Percentiles rank a stretch among this genome's conserved stretches.
Evolutionary conservation across 2,113 vertebrate genomes (phyloP).

Genomic region (Hyla sarda): DNA sequence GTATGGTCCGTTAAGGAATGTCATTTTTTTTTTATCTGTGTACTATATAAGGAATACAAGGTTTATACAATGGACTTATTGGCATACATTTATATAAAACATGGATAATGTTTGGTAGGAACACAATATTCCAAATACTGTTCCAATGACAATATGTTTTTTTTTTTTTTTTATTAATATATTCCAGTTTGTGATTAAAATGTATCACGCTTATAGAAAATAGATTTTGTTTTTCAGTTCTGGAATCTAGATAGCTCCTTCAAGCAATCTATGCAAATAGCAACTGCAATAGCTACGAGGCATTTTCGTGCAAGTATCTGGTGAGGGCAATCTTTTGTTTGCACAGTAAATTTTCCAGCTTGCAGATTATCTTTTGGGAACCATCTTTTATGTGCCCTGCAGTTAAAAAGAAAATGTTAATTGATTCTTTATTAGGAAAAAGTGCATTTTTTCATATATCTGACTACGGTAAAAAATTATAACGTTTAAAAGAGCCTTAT

Average conservation of each 20-base stretch:
- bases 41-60: no score
- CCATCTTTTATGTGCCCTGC: slow-evolving; percentile 51
- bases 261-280: slow-evolving; percentile 61
- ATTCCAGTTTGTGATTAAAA: slow-evolving; percentile 25
- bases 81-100: no score
- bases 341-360: slow-evolving; percentile 54
- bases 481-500: slow-evolving; percentile 11
- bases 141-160: neutral
- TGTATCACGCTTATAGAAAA: slow-evolving; percentile 40
- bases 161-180: neutral
- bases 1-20: no score
- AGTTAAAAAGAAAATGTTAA: slow-evolving; percentile 56
- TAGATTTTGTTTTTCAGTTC: slow-evolving; percentile 41
- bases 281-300: slow-evolving; percentile 60
- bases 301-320: slow-evolving; percentile 62
- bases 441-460: slow-evolving; percentile 44
- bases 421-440: neutral
- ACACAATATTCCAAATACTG: neutral
- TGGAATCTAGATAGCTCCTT: slow-evolving; percentile 64
- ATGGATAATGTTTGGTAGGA: no score
- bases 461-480: slow-evolving; percentile 23
- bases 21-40: no score
- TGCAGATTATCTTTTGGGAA: slow-evolving; percentile 58
- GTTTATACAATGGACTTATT: no score
- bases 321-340: slow-evolving; percentile 60